Conservation (phyloP, 2,797 vertebrate species). For the Chloroceryle inda region DNA sequence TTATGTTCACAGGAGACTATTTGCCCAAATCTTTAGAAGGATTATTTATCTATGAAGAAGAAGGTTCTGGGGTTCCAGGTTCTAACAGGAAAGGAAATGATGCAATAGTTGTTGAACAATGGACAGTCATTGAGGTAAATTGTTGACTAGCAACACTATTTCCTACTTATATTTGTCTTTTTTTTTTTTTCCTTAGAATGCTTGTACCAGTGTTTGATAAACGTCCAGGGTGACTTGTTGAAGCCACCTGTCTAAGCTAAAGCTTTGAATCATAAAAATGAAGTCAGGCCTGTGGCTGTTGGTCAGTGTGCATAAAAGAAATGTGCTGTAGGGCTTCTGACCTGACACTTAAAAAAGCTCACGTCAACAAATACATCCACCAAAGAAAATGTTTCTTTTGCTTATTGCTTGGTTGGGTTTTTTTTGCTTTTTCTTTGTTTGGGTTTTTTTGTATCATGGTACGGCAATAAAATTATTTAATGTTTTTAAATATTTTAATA, state of each 20-base stretch:
- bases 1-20: conserved; percentile 86
- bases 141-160: not conserved
- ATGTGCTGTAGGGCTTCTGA: not conserved
- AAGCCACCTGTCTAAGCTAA: not conserved
- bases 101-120: conserved; percentile 97
- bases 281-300: not conserved
- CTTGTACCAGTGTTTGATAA: not conserved
- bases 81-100: conserved; percentile 87
- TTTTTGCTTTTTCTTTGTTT: too few relatives aligned
- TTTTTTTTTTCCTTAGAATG: not conserved
- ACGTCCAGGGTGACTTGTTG: not conserved
- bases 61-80: conserved; percentile 81
- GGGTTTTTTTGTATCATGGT: not conserved
- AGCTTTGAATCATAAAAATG: not conserved
- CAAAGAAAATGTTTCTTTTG: not conserved
- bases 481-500: not conserved
- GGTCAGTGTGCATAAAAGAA: not conserved
- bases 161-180: not conserved
- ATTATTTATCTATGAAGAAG: conserved; percentile 95
- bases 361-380: not conserved
- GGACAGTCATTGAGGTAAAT: conserved; percentile 95
- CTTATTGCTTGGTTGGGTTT: too few relatives aligned
- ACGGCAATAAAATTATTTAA: not conserved
- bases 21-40: conserved; percentile 93
- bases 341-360: not conserved